Percentiles rank a stretch among this genome's conserved stretches.
phyloP scores from a whole-genome alignment of 2,797 vertebrate genomes.

The Enteromius afrohamiltoni region DNA sequence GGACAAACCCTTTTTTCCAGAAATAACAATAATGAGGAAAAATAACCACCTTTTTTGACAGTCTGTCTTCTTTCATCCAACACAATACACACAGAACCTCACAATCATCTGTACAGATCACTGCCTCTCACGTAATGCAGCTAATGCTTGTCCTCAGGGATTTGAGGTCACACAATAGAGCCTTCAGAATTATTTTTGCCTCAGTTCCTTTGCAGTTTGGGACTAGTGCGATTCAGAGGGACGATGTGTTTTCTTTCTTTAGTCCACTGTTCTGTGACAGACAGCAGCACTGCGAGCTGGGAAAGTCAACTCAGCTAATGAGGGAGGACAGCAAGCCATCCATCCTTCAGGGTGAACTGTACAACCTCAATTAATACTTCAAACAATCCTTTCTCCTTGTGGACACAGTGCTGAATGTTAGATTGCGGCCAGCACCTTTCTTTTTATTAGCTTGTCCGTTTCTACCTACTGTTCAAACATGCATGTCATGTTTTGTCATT shows the following conservation, averaged over 20 bases:
- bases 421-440: conserved; percentile 57
- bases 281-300: conserved; percentile 60
- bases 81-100: conserved; percentile 27
- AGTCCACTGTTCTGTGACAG: conserved; percentile 65
- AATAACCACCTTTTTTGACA: not conserved
- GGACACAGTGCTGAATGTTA: conserved; percentile 65
- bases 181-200: conserved; percentile 32
- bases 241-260: conserved; percentile 39
- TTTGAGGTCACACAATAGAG: conserved; percentile 27
- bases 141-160: conserved; percentile 46
- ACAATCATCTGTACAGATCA: conserved; percentile 50
- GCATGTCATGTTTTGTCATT: conserved; percentile 23
- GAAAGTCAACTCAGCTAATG: conserved; percentile 62
- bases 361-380: conserved; percentile 77
- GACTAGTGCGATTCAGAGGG: conserved; percentile 10
- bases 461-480: conserved; percentile 28
- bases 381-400: conserved; percentile 61
- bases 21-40: conserved; percentile 53
- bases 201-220: conserved; percentile 15
- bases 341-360: conserved; percentile 64
- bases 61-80: not conserved
- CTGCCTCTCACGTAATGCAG: conserved; percentile 41
- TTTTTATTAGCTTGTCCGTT: conserved; percentile 30
- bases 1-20: conserved; percentile 54
- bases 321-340: conserved; percentile 50